Evolutionary conservation across 2,797 vertebrate genomes (phyloP).

Genomic region (Gorsachius magnificus): DNA sequence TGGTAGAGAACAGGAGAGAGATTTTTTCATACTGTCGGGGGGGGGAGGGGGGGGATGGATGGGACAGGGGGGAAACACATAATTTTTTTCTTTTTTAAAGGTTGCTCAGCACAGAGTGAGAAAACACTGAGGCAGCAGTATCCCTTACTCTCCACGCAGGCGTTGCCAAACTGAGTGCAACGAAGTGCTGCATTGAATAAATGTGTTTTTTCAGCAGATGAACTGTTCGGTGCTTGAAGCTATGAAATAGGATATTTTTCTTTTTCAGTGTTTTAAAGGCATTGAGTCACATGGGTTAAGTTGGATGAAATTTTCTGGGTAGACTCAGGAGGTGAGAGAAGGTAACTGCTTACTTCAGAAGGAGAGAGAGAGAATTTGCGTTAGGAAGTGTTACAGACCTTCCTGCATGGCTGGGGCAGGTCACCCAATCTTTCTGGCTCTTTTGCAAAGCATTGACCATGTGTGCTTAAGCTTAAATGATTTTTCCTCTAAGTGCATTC

Average conservation of each 20-base stretch:
- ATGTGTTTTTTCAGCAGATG: rapidly evolving
- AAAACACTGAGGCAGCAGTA: neutral
- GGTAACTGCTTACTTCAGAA: neutral
- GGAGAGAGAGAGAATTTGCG: neutral
- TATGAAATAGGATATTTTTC: neutral
- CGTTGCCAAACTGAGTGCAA: neutral
- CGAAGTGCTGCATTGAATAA: neutral
- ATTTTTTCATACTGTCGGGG: neutral
- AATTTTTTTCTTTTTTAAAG: neutral
- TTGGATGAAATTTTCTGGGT: neutral
- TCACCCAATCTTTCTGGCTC: neutral
- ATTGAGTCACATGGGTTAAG: neutral
- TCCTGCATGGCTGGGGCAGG: neutral
- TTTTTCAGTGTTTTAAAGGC: neutral
- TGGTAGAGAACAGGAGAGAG: neutral
- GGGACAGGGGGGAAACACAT: no score
- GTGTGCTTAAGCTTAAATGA: neutral
- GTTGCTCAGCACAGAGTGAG: neutral
- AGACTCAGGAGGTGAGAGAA: neutral
- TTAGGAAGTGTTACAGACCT: neutral
- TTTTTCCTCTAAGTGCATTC: neutral
- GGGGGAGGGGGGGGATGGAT: no score
- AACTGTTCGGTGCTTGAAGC: neutral
- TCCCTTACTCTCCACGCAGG: neutral
- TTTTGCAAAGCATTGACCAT: neutral